These are phyloP conservation scores for Lichenostomus cassidix DNA, from an alignment of 2,113 vertebrate species.

Conservation along the genomic window DNA sequence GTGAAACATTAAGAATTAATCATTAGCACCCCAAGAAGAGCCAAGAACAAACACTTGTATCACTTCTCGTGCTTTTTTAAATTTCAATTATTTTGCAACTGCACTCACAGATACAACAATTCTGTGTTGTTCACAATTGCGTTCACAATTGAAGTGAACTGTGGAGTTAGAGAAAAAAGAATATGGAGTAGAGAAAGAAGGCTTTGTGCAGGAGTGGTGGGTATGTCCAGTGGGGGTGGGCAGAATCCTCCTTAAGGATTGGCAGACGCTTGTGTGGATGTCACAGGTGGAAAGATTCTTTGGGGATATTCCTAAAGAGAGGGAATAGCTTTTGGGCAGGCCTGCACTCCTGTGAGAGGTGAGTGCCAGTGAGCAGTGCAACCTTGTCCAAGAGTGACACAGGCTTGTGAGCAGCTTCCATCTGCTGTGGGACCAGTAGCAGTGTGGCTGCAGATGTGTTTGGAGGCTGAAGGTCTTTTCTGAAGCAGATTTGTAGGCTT, in stretches of 20 bases:
- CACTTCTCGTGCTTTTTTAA: background rate
- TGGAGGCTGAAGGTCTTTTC: background rate
- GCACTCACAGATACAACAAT: background rate
- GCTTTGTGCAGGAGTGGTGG: background rate
- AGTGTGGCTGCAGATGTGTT: background rate
- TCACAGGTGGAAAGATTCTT: background rate
- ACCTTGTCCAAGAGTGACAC: background rate
- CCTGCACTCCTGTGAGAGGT: background rate
- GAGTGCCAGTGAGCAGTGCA: background rate
- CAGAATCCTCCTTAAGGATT: background rate
- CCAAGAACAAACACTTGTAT: background rate
- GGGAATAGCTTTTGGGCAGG: background rate
- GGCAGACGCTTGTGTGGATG: background rate
- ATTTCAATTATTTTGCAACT: background rate
- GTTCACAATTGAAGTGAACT: background rate
- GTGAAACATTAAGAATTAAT: background rate
- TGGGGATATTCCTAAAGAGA: background rate
- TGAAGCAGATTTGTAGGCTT: background rate
- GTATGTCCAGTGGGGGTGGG: too few relatives aligned
- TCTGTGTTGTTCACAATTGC: background rate
- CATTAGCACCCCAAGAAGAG: background rate
- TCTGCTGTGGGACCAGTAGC: background rate
- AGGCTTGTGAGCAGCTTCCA: background rate
- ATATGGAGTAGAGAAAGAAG: background rate
- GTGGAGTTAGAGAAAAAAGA: background rate